These are phyloP conservation scores for Pheosia tremula DNA, from an alignment of 2,888 invertebrate species.

Conservation along the genomic window DNA sequence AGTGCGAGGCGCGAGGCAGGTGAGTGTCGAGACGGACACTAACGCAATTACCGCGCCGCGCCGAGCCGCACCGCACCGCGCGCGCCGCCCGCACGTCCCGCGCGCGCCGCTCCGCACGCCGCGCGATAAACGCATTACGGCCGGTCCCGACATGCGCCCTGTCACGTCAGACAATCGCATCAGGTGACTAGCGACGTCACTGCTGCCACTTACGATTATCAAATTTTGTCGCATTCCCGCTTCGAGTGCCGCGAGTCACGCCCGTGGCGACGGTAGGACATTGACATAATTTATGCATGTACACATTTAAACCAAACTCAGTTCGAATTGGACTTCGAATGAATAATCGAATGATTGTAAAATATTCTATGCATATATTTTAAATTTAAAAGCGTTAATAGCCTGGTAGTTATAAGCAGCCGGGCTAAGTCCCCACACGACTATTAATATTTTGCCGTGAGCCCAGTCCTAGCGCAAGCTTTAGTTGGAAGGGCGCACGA, in stretches of 20 bases:
- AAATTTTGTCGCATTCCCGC: neutral
- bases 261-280: neutral
- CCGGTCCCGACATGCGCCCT: neutral
- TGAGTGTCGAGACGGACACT: conserved; percentile 32
- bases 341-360: neutral
- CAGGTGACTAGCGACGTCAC: conserved; percentile 9
- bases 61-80: conserved; percentile 11
- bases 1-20: conserved; percentile 13
- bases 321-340: neutral
- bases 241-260: conserved; percentile 1
- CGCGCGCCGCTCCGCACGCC: conserved; percentile 10
- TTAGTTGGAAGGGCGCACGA: too few species aligned
- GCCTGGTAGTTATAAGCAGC: too few species aligned
- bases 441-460: too few species aligned
- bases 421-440: too few species aligned
- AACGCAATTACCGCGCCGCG: conserved; percentile 37
- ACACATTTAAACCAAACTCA: neutral
- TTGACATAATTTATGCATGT: neutral
- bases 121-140: conserved; percentile 21
- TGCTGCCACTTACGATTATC: conserved; percentile 7
- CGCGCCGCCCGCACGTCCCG: conserved; percentile 13
- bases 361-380: neutral
- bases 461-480: too few species aligned
- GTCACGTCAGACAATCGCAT: conserved; percentile 18
- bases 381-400: too few species aligned